A percentile compares a stretch with the other conserved stretches of the same genome.
These are phyloP conservation scores for Nemoura dubitans DNA, from an alignment of 2,888 invertebrate species.

Conservation along the genomic window DNA sequence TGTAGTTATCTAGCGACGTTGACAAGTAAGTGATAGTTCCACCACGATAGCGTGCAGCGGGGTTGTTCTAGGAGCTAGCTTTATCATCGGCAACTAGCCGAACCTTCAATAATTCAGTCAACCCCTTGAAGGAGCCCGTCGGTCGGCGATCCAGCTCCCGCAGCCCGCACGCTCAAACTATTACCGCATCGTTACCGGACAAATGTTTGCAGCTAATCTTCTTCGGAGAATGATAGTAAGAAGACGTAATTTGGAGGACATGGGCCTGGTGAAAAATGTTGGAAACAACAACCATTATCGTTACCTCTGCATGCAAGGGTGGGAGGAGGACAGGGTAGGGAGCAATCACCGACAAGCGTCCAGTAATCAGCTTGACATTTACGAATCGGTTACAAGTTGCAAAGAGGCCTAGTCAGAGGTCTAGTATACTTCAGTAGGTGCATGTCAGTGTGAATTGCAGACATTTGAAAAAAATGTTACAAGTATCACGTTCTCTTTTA, in stretches of 20 bases:
- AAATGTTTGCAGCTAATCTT: neutral
- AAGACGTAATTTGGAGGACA: neutral
- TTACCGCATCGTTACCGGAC: constrained; percentile 8
- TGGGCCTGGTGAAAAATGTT: neutral
- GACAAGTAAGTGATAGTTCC: constrained; percentile 2
- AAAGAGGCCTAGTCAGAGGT: too few species aligned
- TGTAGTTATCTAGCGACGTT: neutral
- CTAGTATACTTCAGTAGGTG: too few species aligned
- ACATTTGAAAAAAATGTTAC: too few species aligned
- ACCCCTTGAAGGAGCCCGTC: neutral
- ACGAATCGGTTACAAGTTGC: neutral
- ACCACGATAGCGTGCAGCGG: neutral
- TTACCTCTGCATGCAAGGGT: neutral
- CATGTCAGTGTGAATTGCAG: too few species aligned
- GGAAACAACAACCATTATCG: neutral
- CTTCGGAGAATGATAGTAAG: neutral
- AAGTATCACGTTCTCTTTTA: too few species aligned
- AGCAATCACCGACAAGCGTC: neutral
- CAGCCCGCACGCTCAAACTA: neutral
- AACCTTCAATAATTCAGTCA: constrained; percentile 17
- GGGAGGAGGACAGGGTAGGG: neutral
- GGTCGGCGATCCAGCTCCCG: neutral
- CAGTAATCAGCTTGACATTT: neutral
- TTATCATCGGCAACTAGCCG: constrained; percentile 8
- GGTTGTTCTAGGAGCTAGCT: neutral